Percentiles rank a stretch among this genome's conserved stretches.
Conservation (phyloP, 1,140 invertebrate species). For the Helicorthomorpha holstii region DNA sequence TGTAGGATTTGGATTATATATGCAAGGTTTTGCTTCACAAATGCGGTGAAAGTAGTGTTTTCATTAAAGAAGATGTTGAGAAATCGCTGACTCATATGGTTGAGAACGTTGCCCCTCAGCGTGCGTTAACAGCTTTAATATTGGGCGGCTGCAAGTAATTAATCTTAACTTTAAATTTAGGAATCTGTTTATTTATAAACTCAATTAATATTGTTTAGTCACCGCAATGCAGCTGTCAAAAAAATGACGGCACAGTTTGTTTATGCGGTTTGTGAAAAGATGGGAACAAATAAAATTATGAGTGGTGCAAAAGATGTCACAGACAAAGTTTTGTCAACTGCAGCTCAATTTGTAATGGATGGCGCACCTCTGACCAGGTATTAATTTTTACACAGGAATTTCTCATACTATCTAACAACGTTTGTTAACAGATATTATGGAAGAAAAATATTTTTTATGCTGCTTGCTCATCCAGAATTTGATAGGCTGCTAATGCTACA, state of each 20-base stretch:
- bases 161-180: conserved; percentile 11
- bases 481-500: conserved; percentile 41
- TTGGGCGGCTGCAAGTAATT: conserved; percentile 42
- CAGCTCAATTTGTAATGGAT: conserved; percentile 66
- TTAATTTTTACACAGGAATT: neutral
- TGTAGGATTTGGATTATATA: conserved; percentile 68
- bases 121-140: conserved; percentile 38
- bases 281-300: conserved; percentile 55
- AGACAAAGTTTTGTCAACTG: conserved; percentile 57
- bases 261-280: conserved; percentile 41
- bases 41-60: conserved; percentile 81
- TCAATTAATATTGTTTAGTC: conserved; percentile 29
- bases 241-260: conserved; percentile 62
- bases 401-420: neutral
- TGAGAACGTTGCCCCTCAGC: conserved; percentile 41
- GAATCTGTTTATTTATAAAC: conserved; percentile 2
- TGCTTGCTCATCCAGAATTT: conserved; percentile 42
- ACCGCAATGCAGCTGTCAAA: conserved; percentile 70
- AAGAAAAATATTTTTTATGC: conserved; percentile 40
- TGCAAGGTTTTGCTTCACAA: conserved; percentile 59
- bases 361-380: conserved; percentile 69
- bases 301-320: conserved; percentile 51
- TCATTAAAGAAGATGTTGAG: conserved; percentile 70
- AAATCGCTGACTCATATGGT: conserved; percentile 63
- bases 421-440: conserved; percentile 39